These are phyloP conservation scores for Agrochola macilenta DNA, from an alignment of 2,888 invertebrate species.

Conservation along the genomic window DNA sequence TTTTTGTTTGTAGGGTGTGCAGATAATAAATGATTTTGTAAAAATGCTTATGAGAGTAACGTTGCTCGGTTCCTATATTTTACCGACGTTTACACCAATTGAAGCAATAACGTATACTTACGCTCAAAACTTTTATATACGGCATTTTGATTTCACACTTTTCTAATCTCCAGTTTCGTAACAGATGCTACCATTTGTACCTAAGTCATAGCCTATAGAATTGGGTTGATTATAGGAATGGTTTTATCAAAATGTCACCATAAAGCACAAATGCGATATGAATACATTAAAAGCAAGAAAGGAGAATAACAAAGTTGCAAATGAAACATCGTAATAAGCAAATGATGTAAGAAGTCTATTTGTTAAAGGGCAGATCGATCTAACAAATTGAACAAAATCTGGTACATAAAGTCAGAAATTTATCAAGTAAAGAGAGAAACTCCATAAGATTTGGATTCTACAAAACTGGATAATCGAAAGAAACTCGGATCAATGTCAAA, in stretches of 20 bases:
- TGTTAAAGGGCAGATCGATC: neutral
- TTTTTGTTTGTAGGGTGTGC: neutral
- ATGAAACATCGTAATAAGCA: neutral
- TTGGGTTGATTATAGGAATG: neutral
- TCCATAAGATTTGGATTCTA: neutral
- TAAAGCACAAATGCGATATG: slow-evolving; percentile 13
- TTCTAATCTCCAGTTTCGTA: neutral
- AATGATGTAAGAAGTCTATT: slow-evolving; percentile 12
- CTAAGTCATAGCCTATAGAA: too few relatives aligned
- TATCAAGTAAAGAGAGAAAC: neutral
- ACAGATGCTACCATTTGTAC: neutral
- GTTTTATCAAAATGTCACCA: neutral
- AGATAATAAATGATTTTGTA: neutral
- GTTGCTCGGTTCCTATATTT: neutral
- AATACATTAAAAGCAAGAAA: slow-evolving; percentile 7
- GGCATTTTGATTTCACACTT: neutral
- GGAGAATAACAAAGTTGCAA: slow-evolving; percentile 13
- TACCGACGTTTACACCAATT: too few relatives aligned
- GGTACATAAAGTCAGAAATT: neutral
- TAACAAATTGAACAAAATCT: slow-evolving; percentile 11
- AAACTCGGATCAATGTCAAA: slow-evolving; percentile 56
- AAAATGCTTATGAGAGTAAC: neutral
- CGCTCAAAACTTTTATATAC: neutral
- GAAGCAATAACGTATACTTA: too few relatives aligned
- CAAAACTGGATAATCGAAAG: slow-evolving; percentile 22